Base-by-base conservation (phyloP, 2,113 vertebrate genomes). In the Ochotona princeps region DNA sequence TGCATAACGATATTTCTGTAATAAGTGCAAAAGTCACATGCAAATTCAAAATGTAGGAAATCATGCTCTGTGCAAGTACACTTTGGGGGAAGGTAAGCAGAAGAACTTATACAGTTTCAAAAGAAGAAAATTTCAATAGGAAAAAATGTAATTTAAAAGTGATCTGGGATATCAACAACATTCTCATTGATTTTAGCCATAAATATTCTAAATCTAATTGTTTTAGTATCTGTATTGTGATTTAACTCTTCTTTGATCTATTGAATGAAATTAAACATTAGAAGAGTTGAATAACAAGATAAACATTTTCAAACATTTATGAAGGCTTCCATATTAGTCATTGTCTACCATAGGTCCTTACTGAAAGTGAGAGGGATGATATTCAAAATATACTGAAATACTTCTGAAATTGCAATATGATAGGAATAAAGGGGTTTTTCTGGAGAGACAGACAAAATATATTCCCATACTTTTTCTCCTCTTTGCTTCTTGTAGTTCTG, bases 1-100 rank as follows among this genome's bases (percentile, higher is more conserved):
- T 89, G 93, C 63, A 81, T 92, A 81, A 94, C 82, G 70, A 84
- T 81, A 92, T 94, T 94, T 93, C 90, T 89, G 73, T 65, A 87
- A 65, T 91, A 96, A 86, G 66, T 76, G 93, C 76, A 95, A 95
- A 93, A 95, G 89, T 51, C 81, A 95, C 76, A 78, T 84, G 60
- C 38, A 94, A 87, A 73, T 95, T 94, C 63, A 65, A 84, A 47
- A 91, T 91, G 44, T 38, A 80, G 82, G 73, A 91, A 95, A 96
- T 30, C 38, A 32, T 66, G 44, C 35, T 65, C 61, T 94, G 26
- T 92, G 54, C 51, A 93, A 12, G 25, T 78, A 65, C 2, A 65
- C 8, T 81, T 92, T 84, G 44, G 51, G 35, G 44, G 5, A 72
- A 51, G 49, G 87, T 81, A 25, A 26, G 1, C 72, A n/a, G 14